Evolutionary conservation across 2,113 vertebrate genomes (phyloP).

Genomic region (Atractosteus spatula): DNA sequence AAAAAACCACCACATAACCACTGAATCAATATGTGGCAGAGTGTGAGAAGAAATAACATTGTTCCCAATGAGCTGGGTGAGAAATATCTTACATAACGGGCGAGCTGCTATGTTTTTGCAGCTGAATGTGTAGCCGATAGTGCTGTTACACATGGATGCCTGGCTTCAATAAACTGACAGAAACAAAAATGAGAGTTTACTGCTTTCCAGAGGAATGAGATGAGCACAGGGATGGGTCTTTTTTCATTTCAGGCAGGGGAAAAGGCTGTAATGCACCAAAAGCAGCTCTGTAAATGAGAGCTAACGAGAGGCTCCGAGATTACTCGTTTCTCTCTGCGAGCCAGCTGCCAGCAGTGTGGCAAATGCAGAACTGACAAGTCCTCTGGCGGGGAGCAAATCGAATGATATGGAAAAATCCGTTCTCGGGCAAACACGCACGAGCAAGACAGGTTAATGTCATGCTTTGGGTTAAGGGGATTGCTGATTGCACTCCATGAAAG

Average conservation of each 20-base stretch:
- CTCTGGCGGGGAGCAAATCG: too few species aligned
- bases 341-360: too few species aligned
- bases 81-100: slow-evolving; percentile 22
- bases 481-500: too few species aligned
- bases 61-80: slow-evolving; percentile 29
- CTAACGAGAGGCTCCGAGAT: too few species aligned
- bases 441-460: too few species aligned
- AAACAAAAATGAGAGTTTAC: slow-evolving; percentile 63
- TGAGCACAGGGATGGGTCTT: slow-evolving; percentile 50
- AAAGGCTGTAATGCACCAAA: too few species aligned
- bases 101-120: slow-evolving; percentile 35
- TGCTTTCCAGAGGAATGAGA: slow-evolving; percentile 46
- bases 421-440: too few species aligned
- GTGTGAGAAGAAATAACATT: slow-evolving; percentile 38
- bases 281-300: too few species aligned
- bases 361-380: too few species aligned
- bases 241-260: slow-evolving; percentile 37
- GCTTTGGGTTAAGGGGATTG: too few species aligned
- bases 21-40: slow-evolving; percentile 51
- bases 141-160: slow-evolving; percentile 48
- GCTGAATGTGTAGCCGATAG: slow-evolving; percentile 33
- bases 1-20: slow-evolving; percentile 37
- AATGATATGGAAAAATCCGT: too few species aligned
- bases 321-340: too few species aligned
- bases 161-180: slow-evolving; percentile 54